Evolutionary conservation across 1,140 invertebrate species (phyloP), one percentile per base, ranked within the genome.

Genomic region (Drosophila murphyi): DNA sequence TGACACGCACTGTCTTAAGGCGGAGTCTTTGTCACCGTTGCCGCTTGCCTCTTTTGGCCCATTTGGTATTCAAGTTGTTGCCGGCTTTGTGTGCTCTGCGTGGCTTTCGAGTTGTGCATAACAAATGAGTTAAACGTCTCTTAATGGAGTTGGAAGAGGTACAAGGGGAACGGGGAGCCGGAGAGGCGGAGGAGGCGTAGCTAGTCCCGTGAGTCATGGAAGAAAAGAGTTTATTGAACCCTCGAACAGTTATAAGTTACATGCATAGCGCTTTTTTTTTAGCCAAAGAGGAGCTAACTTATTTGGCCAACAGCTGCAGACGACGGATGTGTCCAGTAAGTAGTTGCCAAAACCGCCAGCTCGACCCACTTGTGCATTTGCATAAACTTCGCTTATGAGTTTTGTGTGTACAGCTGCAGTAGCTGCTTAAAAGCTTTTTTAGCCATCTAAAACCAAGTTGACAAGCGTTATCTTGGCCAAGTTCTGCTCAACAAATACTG

Each of bases 331-430:
- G 50, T 45, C 31, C 56, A 63, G 50, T 43, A 52, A 68, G 47
- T 68, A 32, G 64, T 34, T 4, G 2, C 6, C 10, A 7, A 20
- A 20, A 20, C 20, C 7, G 20, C 29, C 31, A 20, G 12, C 31
- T 20, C n/a, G 32, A 2, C 20, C 4, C 61, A 3, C 28, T 48
- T 43, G 60, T 77, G 72, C 70, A 87, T 89, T 87, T 87, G 85
- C 83, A 87, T 87, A 87, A 89, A 87, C 62, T 87, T 87, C 48
- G 81, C 85, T 83, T 87, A 87, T 87, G 87, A 88, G 75, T 87
- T 74, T 60, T n/a, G 55, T 52, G 55, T 74, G 62, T 61, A 73
- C 69, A 77, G 77, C 72, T 71, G 70, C 73, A 72, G 64, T 83
- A 74, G 75, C 74, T 89, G 83, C 83, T 83, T 88, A 83, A 87